Conservation (phyloP, 2,888 invertebrate species). For the Conchocele bisecta region DNA sequence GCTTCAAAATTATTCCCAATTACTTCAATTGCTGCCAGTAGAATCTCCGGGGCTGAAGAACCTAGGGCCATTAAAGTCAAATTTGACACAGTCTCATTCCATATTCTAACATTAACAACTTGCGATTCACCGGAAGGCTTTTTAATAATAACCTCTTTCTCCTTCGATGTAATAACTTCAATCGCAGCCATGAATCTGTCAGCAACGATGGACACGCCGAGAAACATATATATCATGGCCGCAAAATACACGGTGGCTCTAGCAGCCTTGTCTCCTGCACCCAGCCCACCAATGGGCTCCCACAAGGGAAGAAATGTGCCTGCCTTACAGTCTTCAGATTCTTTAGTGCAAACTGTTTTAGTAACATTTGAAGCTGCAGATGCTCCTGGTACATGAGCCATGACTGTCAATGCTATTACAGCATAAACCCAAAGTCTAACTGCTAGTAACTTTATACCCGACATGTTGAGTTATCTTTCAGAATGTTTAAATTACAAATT, state of each 20-base stretch:
- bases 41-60: slow-evolving; percentile 98
- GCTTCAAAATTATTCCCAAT: slow-evolving; percentile 91
- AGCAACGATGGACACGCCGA: slow-evolving; percentile 99
- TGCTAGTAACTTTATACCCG: too few species aligned
- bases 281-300: slow-evolving; percentile 88
- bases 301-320: slow-evolving; percentile 95
- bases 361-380: slow-evolving; percentile 5
- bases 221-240: slow-evolving; percentile 95
- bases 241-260: slow-evolving; percentile 96
- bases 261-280: slow-evolving; percentile 88
- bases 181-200: slow-evolving; percentile 99
- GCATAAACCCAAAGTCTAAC: slow-evolving; percentile 22
- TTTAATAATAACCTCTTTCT: slow-evolving; percentile 95
- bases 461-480: too few species aligned
- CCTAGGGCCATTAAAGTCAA: slow-evolving; percentile 99
- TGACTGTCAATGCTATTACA: slow-evolving; percentile 29
- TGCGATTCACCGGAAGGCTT: slow-evolving; percentile 94
- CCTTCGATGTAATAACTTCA: slow-evolving; percentile 99
- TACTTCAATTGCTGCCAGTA: slow-evolving; percentile 98
- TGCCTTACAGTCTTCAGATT: slow-evolving; percentile 86
- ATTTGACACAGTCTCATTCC: slow-evolving; percentile 99
- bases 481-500: too few species aligned
- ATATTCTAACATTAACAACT: slow-evolving; percentile 95
- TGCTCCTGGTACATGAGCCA: slow-evolving; percentile 10
- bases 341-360: slow-evolving; percentile 54